Percentiles rank a stretch among this genome's conserved stretches.
Evolutionary conservation across 1,140 invertebrate genomes (phyloP).

Genomic region (Cotesia glomerata): DNA sequence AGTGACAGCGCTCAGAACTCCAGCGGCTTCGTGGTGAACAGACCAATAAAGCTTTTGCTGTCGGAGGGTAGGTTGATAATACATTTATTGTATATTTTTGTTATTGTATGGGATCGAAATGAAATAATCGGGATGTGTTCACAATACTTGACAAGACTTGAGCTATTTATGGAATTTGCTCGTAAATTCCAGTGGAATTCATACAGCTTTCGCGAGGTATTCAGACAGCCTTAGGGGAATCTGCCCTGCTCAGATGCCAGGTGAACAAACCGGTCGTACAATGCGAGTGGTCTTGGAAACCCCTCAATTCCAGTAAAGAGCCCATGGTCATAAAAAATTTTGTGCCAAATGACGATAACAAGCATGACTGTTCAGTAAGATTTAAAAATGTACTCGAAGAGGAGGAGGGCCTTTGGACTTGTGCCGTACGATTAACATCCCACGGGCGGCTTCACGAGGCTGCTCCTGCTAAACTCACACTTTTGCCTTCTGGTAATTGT

Average conservation of each 20-base stretch:
- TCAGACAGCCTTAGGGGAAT: slow-evolving; percentile 57
- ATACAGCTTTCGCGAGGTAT: slow-evolving; percentile 58
- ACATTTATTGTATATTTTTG: no score
- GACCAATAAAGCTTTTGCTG: slow-evolving; percentile 52
- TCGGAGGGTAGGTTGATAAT: slow-evolving; percentile 48
- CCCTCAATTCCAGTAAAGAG: slow-evolving; percentile 52
- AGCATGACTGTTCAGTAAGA: slow-evolving; percentile 59
- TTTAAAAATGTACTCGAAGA: slow-evolving; percentile 59
- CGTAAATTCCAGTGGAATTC: slow-evolving; percentile 54
- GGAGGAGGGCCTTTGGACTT: slow-evolving; percentile 61
- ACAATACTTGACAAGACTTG: not conserved
- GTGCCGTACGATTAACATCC: slow-evolving; percentile 53
- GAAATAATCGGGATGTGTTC: slow-evolving; percentile 24
- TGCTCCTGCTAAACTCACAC: slow-evolving; percentile 53
- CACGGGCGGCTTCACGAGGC: slow-evolving; percentile 54
- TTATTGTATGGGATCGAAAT: no score
- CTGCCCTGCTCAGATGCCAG: slow-evolving; percentile 55
- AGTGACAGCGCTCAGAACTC: slow-evolving; percentile 40
- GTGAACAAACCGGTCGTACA: slow-evolving; percentile 57
- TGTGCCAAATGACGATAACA: slow-evolving; percentile 50
- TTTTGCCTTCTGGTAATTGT: slow-evolving; percentile 52
- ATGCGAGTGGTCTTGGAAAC: slow-evolving; percentile 61
- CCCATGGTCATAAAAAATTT: slow-evolving; percentile 54
- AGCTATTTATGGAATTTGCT: slow-evolving; percentile 18
- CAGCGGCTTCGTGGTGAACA: slow-evolving; percentile 48